Base-by-base conservation (phyloP, 2,888 invertebrate species). In the Thumatha senex region DNA sequence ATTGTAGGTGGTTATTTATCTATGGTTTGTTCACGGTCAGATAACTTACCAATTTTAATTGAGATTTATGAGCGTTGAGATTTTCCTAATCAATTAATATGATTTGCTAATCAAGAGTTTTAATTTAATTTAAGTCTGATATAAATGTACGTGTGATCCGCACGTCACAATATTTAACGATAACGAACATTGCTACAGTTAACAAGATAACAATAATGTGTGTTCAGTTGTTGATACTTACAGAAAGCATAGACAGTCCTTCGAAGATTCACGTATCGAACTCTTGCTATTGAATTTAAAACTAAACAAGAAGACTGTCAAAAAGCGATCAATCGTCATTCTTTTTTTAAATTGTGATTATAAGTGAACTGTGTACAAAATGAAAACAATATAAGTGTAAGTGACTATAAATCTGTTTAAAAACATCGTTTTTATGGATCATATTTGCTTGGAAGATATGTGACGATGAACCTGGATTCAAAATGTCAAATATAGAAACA, bases 181-280 rank as follows among this genome's bases (percentile, higher is more conserved):
- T 86, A 84, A 87, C 77, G 72, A 67, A 64, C n/a, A 54, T 62
- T 58, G 58, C 67, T 74, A 76, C 82, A 82, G 78, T 84, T 78
- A 76, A 58, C 68, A 70, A 65, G 86, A 88, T 86, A 86, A 87
- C 80, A 47, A 56, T 47, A 59, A 35, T 34, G 58, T 61, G 54
- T 54, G 61, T 51, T 61, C 57, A 58, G 58, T 35, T 56, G 39
- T 45, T 53, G 48, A 41, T 56, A 62, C 43, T 42, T 51, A 52
- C 58, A 64, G 43, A 56, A 54, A 45, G 58, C 60, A 51, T 48
- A 56, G 48, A 46, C 56, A 43, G 58, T 54, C 54, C 54, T 49
- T 44, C 53, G 46, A 51, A 54, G 51, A 55, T 49, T 58, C 59
- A 67, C 65, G 61, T 47, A 58, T 61, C 48, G 53, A 51, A 31